Conservation (phyloP, 2,113 vertebrate species). For the Atherinomorus stipes region DNA sequence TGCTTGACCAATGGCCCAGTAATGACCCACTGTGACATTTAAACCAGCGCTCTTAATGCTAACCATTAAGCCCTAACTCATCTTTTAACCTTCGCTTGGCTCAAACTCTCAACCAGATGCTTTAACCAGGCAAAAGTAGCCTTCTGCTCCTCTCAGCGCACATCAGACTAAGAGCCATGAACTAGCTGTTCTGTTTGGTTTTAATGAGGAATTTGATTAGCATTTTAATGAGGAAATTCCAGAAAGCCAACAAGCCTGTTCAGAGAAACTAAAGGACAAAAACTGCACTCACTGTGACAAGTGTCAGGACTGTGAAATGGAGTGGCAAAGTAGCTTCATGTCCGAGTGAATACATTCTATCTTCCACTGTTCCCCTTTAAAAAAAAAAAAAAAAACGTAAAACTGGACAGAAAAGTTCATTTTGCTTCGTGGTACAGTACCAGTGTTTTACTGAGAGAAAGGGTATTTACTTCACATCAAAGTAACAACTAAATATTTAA, state of each 20-base stretch:
- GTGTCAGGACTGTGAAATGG: conserved; percentile 14
- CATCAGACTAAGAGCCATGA: conserved; percentile 24
- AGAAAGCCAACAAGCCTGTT: conserved; percentile 57
- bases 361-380: not conserved
- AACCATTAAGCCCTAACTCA: conserved; percentile 51
- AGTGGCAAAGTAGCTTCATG: not conserved
- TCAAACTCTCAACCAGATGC: conserved; percentile 38
- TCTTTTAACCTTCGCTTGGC: conserved; percentile 58
- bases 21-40: conserved; percentile 35
- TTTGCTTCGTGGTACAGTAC: not conserved
- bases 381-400: too few relatives aligned
- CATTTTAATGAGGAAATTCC: conserved; percentile 65
- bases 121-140: conserved; percentile 50
- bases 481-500: conserved; percentile 39
- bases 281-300: conserved; percentile 29
- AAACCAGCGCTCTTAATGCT: conserved; percentile 34
- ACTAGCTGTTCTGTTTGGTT: conserved; percentile 36
- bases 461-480: not conserved
- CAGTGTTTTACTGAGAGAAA: not conserved
- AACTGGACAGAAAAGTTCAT: not conserved
- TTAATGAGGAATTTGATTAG: conserved; percentile 73
- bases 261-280: conserved; percentile 47
- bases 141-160: conserved; percentile 20
- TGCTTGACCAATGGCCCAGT: conserved; percentile 18
- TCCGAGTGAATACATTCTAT: not conserved